Percentiles rank a stretch among this genome's conserved stretches.
Evolutionary conservation across 2,888 invertebrate genomes (phyloP).

Genomic region (Drosophila percnosoma): DNA sequence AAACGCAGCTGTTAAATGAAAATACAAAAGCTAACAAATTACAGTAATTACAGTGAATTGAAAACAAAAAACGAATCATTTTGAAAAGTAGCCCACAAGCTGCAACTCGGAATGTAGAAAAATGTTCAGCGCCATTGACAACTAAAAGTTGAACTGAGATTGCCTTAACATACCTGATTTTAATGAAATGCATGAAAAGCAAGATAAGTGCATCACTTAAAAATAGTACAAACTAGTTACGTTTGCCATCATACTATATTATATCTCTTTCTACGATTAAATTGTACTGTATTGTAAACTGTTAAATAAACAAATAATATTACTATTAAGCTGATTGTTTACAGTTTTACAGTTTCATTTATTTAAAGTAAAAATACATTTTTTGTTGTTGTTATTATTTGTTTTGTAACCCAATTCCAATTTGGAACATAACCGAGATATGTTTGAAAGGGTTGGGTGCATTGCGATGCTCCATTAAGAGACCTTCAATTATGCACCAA

Average conservation of each 20-base stretch:
- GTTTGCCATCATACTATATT: neutral
- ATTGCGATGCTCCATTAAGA: constrained; percentile 28
- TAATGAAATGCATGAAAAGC: neutral
- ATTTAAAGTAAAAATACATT: neutral
- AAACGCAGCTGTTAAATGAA: constrained; percentile 53
- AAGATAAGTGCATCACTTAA: neutral
- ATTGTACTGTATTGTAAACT: neutral
- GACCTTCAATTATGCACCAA: constrained; percentile 38
- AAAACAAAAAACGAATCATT: constrained; percentile 58
- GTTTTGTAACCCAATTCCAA: constrained; percentile 1
- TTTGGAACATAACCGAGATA: constrained; percentile 22
- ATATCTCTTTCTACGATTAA: neutral
- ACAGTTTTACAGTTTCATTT: neutral
- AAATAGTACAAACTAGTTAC: too few species aligned
- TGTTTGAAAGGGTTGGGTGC: neutral
- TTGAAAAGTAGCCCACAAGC: constrained; percentile 35
- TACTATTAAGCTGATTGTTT: too few species aligned
- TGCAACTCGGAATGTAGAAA: constrained; percentile 11
- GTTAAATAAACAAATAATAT: neutral
- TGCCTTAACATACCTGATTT: neutral
- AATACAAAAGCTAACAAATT: constrained; percentile 65
- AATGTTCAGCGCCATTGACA: neutral
- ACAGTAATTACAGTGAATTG: constrained; percentile 60
- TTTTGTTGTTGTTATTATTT: neutral
- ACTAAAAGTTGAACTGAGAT: neutral